Evolutionary conservation across 2,797 vertebrate genomes (phyloP).

Genomic region (Oceanodroma leucorhoa): DNA sequence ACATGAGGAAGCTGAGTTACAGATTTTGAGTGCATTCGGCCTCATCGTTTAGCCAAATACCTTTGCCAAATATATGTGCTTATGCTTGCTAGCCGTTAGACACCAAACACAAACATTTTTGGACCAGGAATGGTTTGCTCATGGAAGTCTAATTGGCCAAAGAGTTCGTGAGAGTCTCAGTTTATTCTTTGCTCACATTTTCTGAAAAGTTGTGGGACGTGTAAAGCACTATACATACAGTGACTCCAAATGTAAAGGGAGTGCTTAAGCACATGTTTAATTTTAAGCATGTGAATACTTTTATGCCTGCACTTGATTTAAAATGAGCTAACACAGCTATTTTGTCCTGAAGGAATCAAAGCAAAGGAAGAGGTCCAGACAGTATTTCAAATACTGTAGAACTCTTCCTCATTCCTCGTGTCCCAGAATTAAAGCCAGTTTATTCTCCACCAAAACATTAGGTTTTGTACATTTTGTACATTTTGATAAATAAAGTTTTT

Average conservation of each 20-base stretch:
- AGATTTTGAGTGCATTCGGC: background rate
- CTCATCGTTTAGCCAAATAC: background rate
- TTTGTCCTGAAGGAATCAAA: background rate
- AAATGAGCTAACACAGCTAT: background rate
- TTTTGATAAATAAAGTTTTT: background rate
- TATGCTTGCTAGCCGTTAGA: background rate
- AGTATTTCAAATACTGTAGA: background rate
- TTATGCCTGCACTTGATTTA: background rate
- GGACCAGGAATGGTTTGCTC: background rate
- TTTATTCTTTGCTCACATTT: background rate
- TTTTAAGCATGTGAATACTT: background rate
- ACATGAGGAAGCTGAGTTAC: background rate
- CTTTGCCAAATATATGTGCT: background rate
- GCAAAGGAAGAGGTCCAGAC: background rate
- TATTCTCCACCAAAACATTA: background rate
- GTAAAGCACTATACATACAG: background rate
- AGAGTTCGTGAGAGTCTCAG: background rate
- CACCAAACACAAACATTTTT: background rate
- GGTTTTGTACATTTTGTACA: background rate
- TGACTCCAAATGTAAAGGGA: background rate
- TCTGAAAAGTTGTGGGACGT: background rate
- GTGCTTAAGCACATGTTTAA: background rate
- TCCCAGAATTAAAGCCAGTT: background rate
- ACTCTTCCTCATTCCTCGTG: background rate
- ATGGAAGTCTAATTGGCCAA: background rate